Conservation (phyloP, 2,797 vertebrate species). For the Podarcis lilfordi region DNA sequence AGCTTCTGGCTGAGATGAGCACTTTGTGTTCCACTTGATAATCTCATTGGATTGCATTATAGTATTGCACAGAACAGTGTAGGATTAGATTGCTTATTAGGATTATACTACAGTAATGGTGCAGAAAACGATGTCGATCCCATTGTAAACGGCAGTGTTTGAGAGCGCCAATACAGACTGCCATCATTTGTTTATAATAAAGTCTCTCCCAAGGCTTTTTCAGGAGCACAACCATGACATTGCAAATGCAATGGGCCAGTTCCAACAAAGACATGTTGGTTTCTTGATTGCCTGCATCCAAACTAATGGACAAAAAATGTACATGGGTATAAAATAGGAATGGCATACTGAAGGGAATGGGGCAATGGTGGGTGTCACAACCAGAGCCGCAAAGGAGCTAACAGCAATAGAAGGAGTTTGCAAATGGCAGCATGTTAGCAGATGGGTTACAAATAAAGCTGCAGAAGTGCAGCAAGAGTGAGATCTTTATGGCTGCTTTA, state of each 20-base stretch:
- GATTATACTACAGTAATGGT: neutral
- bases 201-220: neutral
- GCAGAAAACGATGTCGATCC: slow-evolving; percentile 22
- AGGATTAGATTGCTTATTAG: slow-evolving; percentile 26
- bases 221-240: slow-evolving; percentile 9
- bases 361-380: neutral
- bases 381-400: neutral
- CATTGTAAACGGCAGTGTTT: neutral
- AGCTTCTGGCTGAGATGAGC: slow-evolving; percentile 32
- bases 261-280: neutral
- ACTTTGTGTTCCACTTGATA: slow-evolving; percentile 10
- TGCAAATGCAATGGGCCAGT: neutral
- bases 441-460: neutral
- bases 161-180: neutral
- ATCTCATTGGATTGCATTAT: slow-evolving; percentile 18
- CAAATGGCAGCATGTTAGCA: neutral
- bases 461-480: neutral
- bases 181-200: slow-evolving; percentile 20
- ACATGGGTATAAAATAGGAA: neutral
- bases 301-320: neutral
- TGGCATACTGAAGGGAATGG: neutral
- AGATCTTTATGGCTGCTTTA: neutral
- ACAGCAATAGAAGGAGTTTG: neutral
- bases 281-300: neutral
- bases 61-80: neutral